Percentiles rank a stretch among this genome's conserved stretches.
These are phyloP conservation scores for Euzetes globulus DNA, from an alignment of 2,888 invertebrate genomes.

Conservation along the genomic window DNA sequence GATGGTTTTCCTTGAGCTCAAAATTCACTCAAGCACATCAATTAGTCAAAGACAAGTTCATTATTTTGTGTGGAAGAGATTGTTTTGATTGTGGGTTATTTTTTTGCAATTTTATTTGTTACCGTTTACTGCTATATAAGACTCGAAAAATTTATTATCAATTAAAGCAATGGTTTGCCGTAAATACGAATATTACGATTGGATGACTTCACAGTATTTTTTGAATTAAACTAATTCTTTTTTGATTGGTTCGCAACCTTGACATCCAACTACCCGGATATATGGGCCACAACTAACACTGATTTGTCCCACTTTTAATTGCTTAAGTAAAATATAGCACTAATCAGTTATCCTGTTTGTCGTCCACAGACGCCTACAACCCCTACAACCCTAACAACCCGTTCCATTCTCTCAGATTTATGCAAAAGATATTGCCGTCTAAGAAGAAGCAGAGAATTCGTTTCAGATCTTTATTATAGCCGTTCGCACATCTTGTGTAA, in stretches of 20 bases:
- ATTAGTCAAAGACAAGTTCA: slow-evolving; percentile 22
- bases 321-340: slow-evolving; percentile 24
- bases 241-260: slow-evolving; percentile 10
- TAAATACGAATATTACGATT: slow-evolving; percentile 7
- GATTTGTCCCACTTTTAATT: slow-evolving; percentile 28
- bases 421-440: too few species aligned
- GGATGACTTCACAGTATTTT: slow-evolving; percentile 13
- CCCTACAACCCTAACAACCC: not conserved
- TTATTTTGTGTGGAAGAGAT: slow-evolving; percentile 24
- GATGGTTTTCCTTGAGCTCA: slow-evolving; percentile 28
- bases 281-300: slow-evolving; percentile 25
- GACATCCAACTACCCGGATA: slow-evolving; percentile 28
- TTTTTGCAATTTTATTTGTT: not conserved
- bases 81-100: slow-evolving; percentile 18
- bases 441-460: not conserved
- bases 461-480: not conserved
- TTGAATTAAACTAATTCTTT: not conserved
- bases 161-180: not conserved
- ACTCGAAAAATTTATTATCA: not conserved
- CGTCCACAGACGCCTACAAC: slow-evolving; percentile 12
- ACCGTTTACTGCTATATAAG: not conserved
- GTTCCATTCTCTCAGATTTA: not conserved
- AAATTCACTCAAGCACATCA: not conserved
- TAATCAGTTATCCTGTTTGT: slow-evolving; percentile 29
- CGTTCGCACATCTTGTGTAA: not conserved